phyloP scores from a whole-genome alignment of 2,797 vertebrate species.

The Darevskia mixta region DNA sequence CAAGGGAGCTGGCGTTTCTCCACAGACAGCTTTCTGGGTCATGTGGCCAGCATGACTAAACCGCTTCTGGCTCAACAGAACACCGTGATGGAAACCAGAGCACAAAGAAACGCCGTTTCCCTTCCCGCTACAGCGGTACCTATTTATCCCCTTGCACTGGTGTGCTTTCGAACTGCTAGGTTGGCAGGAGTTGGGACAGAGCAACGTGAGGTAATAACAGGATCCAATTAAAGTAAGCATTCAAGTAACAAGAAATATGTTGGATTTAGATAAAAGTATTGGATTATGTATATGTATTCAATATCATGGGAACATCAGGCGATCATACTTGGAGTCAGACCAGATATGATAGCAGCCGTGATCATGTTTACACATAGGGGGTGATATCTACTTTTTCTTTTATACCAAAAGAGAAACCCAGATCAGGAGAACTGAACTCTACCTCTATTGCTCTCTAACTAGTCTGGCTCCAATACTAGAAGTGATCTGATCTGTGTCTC shows the following conservation, averaged over 20 bases:
- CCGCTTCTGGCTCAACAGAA: too few species aligned
- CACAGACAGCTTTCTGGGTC: too few species aligned
- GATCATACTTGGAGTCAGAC: not conserved
- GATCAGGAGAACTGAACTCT: not conserved
- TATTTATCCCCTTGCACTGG: too few species aligned
- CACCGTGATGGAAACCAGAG: too few species aligned
- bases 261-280: constrained; percentile 37
- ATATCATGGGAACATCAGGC: constrained; percentile 23
- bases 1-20: too few species aligned
- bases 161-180: too few species aligned
- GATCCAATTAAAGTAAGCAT: not conserved
- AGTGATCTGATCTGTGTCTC: not conserved
- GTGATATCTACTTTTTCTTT: not conserved
- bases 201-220: too few species aligned
- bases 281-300: not conserved
- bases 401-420: not conserved
- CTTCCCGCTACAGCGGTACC: too few species aligned
- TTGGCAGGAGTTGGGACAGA: too few species aligned
- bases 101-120: too few species aligned
- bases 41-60: too few species aligned
- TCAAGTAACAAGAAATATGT: not conserved
- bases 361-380: not conserved
- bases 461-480: not conserved
- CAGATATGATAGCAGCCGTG: not conserved
- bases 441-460: too few species aligned